Percentiles rank a stretch among this genome's conserved stretches.
Evolutionary conservation across 1,140 invertebrate species (phyloP).

Genomic region (Semibalanus balanoides): DNA sequence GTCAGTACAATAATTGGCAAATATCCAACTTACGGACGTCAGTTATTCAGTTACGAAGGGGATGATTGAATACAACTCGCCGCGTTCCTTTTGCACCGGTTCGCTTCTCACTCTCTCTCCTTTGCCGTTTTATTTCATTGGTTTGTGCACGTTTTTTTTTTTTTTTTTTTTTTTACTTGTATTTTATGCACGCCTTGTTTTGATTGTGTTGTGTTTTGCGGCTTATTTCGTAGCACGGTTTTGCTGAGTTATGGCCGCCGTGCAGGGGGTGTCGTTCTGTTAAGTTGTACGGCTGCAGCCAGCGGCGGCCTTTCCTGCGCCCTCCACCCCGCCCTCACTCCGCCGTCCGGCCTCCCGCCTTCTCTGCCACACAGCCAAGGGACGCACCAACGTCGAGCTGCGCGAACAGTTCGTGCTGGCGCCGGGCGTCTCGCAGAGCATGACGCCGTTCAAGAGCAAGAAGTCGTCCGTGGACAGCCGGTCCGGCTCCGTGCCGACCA

Average conservation of each 20-base stretch:
- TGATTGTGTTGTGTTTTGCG: neutral
- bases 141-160: neutral
- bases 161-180: neutral
- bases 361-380: constrained; percentile 60
- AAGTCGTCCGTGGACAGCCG: constrained; percentile 45
- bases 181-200: neutral
- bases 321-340: no score
- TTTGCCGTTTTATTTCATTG: neutral
- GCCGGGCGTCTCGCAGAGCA: constrained; percentile 90
- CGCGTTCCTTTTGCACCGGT: neutral
- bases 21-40: no score
- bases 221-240: neutral
- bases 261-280: neutral
- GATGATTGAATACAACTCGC: no score
- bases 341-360: no score
- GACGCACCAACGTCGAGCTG: constrained; percentile 97
- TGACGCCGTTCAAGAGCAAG: constrained; percentile 81
- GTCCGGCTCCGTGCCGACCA: constrained; percentile 40
- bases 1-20: no score
- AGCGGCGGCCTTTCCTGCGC: no score
- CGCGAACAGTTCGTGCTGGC: constrained; percentile 96
- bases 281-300: neutral
- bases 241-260: neutral
- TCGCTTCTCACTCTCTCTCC: neutral
- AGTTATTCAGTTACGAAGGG: no score